phyloP scores from a whole-genome alignment of 2,797 vertebrate species.

The Phataginus tetradactyla region DNA sequence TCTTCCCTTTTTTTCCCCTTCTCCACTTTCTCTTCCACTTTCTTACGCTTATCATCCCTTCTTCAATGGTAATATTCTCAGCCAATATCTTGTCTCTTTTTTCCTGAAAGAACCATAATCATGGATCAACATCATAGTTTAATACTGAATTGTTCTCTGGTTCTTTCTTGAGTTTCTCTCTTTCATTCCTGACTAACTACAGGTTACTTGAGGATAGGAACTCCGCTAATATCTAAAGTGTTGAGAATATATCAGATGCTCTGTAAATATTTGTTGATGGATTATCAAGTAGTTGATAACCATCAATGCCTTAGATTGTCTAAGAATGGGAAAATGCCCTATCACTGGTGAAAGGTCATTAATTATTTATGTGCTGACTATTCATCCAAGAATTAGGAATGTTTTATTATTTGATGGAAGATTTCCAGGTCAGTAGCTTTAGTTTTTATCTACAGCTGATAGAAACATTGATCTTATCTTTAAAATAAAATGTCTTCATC shows the following conservation, averaged over 20 bases:
- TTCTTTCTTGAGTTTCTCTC: background rate
- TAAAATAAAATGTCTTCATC: constrained; percentile 29
- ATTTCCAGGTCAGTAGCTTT: background rate
- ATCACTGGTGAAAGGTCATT: background rate
- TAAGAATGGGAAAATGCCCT: background rate
- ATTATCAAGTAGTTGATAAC: constrained; percentile 17
- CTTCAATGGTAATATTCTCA: background rate
- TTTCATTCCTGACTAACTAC: background rate
- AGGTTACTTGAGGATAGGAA: background rate
- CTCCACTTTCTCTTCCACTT: background rate
- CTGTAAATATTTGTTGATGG: background rate
- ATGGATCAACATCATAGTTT: background rate
- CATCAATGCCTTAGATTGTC: background rate
- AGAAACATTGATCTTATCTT: background rate
- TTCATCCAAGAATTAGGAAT: background rate
- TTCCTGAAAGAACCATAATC: background rate
- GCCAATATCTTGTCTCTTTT: background rate
- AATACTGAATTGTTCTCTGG: background rate
- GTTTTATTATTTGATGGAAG: background rate
- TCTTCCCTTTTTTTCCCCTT: background rate
- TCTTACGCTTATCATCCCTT: background rate
- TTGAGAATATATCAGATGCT: background rate
- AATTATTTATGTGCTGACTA: background rate
- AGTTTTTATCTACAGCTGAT: background rate
- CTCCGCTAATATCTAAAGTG: background rate